Evolutionary conservation across 64 coral and sea anemone species (phyloP), one percentile per base, ranked within the genome.

Genomic region (Cladopsammia gracilis): DNA sequence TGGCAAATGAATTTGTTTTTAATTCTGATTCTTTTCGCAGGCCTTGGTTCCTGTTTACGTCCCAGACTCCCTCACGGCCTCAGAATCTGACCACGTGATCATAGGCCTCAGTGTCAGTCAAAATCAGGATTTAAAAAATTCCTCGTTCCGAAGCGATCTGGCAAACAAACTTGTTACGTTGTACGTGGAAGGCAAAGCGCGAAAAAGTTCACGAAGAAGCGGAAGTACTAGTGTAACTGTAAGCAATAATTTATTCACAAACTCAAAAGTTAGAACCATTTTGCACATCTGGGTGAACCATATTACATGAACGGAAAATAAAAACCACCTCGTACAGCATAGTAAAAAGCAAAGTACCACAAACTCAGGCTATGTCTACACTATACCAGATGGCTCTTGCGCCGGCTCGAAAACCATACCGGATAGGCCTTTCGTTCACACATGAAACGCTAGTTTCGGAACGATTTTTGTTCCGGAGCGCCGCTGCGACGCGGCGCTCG

Each of bases 211-310:
- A 0, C 90, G 83, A 14, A 80, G 97, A 52, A 92, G 94, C 10
- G 94, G 98, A 12, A 99, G 98, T 73, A 90, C 93, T 6, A 93
- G 75, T 67, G 90, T 83, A 22, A 93, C 75, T 76, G 97, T 98
- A 86, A 68, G 88, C 56, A 10, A 23, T 0, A 9, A 24, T 71
- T 48, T 47, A 9, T 25, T 56, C 7, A 7, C 12, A 7, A 7
- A 10, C 12, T 56, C 12, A 56, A 10, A 7, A 56, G 53, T 56
- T 12, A 12, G 34, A 34, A 34, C 34, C 34, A 34, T 34, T 34
- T 34, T 34, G 34, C 34, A 34, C 34, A 34, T 34, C 34, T 34
- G 34, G 34, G 34, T 34, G 34, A 34, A 34, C 34, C 34, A 34
- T 34, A 34, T 34, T 34, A 34, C 34, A 34, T 34, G 2, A 34